Evolutionary conservation across 2,797 vertebrate species (phyloP), one percentile per base, ranked within the genome.

Genomic region (Chelmon rostratus): DNA sequence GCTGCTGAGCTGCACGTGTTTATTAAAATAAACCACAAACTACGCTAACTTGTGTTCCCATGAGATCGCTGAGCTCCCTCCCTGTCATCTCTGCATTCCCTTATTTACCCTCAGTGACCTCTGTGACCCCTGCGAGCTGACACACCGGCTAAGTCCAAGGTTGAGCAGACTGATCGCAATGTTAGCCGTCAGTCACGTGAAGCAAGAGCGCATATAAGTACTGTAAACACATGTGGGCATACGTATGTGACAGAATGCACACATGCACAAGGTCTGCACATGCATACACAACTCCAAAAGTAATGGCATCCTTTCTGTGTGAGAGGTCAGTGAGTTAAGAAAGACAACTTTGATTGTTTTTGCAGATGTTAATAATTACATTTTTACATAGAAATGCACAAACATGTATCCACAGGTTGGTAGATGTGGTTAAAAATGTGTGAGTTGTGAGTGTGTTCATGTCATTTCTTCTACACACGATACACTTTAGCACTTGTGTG

Each of bases 51-150:
- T 42, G 31, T 64, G 66, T 71, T 67, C 12, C 66, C 4, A 15
- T 66, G 47, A 52, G 44, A 70, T 47, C 1, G 1, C 52, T 81
- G 57, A 78, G 63, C 52, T 44, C 46, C 62, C 53, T 47, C 33
- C 37, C 44, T 68, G 47, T 74, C 79, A 66, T 88, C 61, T 73
- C 78, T 66, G 35, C 63, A 31, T 79, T 85, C 73, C 69, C 81
- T 83, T 89, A 73, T 87, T 89, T 85, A 88, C 77, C 86, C 81
- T 85, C 53, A 16, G 62, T 81, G 77, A 87, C 91, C 92, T 77
- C 59, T 28, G 72, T 31, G 82, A 91, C 84, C 84, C 61, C 70
- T 40, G 58, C 75, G 28, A 23, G 77, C 79, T 54, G 78, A 79
- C 79, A 81, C 73, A 28, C 37, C 72, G 31, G 68, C 82, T 47